Evolutionary conservation across 2,888 invertebrate species (phyloP).

Genomic region (Oligia strigilis): DNA sequence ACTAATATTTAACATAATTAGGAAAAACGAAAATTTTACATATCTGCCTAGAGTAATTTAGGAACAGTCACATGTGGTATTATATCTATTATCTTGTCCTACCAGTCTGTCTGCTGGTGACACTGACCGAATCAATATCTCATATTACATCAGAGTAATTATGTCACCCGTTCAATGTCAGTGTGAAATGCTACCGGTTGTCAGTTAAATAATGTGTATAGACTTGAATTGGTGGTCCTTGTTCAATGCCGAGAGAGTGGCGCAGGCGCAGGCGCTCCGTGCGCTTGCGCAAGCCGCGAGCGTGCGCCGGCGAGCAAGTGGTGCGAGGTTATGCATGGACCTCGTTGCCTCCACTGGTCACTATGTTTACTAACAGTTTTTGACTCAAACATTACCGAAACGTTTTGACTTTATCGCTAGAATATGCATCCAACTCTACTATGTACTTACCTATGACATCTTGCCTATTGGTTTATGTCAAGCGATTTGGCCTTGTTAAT

Average conservation of each 20-base stretch:
- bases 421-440: not conserved
- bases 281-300: conserved; percentile 74
- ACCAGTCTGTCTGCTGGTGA: conserved; percentile 27
- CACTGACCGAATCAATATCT: conserved; percentile 57
- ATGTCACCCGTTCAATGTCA: conserved; percentile 65
- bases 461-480: not conserved
- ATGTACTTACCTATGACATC: not conserved
- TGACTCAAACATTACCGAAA: conserved; percentile 10
- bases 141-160: conserved; percentile 59
- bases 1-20: no score
- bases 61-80: no score
- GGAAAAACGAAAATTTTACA: no score
- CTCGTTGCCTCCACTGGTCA: conserved; percentile 71
- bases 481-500: conserved; percentile 1
- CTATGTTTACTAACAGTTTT: conserved; percentile 46
- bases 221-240: conserved; percentile 74
- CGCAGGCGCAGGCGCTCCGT: conserved; percentile 40
- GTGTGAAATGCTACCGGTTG: conserved; percentile 59
- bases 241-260: conserved; percentile 89
- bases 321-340: conserved; percentile 87
- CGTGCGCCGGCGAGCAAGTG: conserved; percentile 77
- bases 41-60: no score
- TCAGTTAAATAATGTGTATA: conserved; percentile 62
- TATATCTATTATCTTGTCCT: conserved; percentile 12
- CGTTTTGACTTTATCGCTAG: not conserved